Percentiles rank a stretch among this genome's conserved stretches.
These are phyloP conservation scores for Octopus sinensis DNA, from an alignment of 1,140 invertebrate genomes.

Conservation along the genomic window DNA sequence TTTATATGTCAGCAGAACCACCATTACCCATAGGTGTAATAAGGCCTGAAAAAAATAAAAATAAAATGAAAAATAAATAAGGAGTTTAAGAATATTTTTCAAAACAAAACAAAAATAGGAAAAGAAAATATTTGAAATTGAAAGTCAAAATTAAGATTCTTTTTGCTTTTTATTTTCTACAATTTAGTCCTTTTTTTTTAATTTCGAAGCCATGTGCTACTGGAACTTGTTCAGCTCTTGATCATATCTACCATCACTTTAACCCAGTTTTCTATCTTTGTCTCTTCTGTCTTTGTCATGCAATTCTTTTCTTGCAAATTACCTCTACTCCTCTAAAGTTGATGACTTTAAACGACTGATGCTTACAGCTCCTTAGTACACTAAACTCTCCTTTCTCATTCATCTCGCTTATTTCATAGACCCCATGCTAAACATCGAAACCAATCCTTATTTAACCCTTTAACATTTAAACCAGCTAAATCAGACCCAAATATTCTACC, in stretches of 20 bases:
- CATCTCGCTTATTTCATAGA: too few relatives aligned
- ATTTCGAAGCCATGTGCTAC: not conserved
- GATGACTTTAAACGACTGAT: too few relatives aligned
- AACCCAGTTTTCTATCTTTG: too few relatives aligned
- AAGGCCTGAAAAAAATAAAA: slow-evolving; percentile 61
- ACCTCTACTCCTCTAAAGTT: too few relatives aligned
- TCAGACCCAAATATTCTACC: too few relatives aligned
- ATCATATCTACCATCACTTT: not conserved
- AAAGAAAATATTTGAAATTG: not conserved
- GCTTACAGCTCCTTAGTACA: too few relatives aligned
- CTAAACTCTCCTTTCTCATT: too few relatives aligned
- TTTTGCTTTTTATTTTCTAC: not conserved
- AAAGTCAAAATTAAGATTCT: not conserved
- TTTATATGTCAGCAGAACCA: slow-evolving; percentile 69
- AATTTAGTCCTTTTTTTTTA: not conserved
- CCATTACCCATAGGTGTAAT: slow-evolving; percentile 71
- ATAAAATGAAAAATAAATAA: slow-evolving; percentile 19
- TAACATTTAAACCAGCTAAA: too few relatives aligned
- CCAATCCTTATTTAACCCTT: too few relatives aligned
- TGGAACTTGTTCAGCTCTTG: not conserved
- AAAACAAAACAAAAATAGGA: not conserved
- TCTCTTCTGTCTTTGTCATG: too few relatives aligned
- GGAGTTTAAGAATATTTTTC: not conserved
- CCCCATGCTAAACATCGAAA: too few relatives aligned
- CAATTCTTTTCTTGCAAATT: too few relatives aligned